phyloP scores from a whole-genome alignment of 1,140 invertebrate genomes.

The Diprion similis region DNA sequence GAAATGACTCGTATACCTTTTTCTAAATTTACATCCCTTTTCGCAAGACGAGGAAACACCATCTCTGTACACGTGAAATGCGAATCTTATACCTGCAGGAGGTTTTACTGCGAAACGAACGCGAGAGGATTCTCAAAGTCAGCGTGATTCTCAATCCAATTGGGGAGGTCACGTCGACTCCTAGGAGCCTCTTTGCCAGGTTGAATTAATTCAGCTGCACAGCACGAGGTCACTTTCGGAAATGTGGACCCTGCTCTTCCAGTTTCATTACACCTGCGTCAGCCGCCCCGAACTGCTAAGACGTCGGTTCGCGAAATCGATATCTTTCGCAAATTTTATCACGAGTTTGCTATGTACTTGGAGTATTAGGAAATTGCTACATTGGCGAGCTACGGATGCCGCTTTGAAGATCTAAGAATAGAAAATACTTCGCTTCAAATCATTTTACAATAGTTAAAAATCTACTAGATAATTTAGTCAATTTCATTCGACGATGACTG shows the following conservation, averaged over 20 bases:
- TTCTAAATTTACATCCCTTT: background rate
- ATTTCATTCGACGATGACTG: too few species aligned
- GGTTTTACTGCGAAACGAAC: background rate
- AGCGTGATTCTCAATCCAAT: slow-evolving; percentile 15
- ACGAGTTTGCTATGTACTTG: too few species aligned
- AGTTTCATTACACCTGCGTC: slow-evolving; percentile 21
- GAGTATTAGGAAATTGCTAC: too few species aligned
- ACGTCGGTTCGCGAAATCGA: slow-evolving; percentile 18
- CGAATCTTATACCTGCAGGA: too few species aligned
- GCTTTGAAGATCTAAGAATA: too few species aligned
- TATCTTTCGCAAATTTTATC: too few species aligned
- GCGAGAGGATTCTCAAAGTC: slow-evolving; percentile 12
- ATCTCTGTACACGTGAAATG: too few species aligned
- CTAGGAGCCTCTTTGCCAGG: background rate
- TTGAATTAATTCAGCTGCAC: slow-evolving; percentile 16
- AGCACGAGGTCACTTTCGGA: background rate
- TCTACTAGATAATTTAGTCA: too few species aligned
- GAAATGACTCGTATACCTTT: background rate
- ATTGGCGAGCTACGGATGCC: too few species aligned
- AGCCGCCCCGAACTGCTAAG: slow-evolving; percentile 32
- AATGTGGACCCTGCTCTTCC: background rate
- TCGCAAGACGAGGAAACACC: background rate
- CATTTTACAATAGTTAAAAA: too few species aligned
- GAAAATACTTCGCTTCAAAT: too few species aligned
- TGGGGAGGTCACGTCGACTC: slow-evolving; percentile 9